Base-by-base conservation (phyloP, 2,797 vertebrate genomes). In the Alcedo atthis region DNA sequence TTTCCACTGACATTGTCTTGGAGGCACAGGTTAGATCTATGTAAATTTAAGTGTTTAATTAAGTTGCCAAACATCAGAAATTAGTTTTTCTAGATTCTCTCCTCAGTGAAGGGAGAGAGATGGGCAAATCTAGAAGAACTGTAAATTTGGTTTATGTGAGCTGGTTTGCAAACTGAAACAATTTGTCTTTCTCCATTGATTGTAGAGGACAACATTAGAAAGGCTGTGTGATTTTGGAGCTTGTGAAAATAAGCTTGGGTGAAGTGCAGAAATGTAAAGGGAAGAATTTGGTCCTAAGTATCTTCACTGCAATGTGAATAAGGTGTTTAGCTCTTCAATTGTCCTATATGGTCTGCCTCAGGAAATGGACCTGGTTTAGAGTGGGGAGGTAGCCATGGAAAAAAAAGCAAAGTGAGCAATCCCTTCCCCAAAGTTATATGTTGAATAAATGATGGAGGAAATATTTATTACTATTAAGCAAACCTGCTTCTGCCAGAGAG, bases 31-130 rank as follows among this genome's bases (percentile, higher is more conserved):
- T 37, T 83, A 92, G 59, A 43, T 71, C 58, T 68, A 13, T 46
- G 25, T 90, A 78, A 83, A 91, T 74, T 59, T 85, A 89, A 53
- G 42, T 91, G 40, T 75, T 64, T 83, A 81, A 48, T 19, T 55
- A 89, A 78, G 15, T 71, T 83, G 76, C 33, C 21, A 61, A 46
- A 85, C 46, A 80, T 32, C n/a, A 82, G 35, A 74, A 33, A 14
- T 85, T 71, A 68, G 10, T 6, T 33, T 58, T 91, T 84, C 76
- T 69, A 4, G 5, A 78, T 89, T 92, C 8, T 30, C 24, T 92
- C 30, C 43, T 17, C 26, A 69, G 55, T 64, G 18, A 86, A 59
- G 55, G 22, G 35, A 92, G 28, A 69, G 30, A 91, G 25, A 62
- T 17, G n/a, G 42, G 18, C 18, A 84, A 79, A 69, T 42, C 20